Conservation (phyloP, 1,140 invertebrate species). For the Panagrolaimus sp. region DNA sequence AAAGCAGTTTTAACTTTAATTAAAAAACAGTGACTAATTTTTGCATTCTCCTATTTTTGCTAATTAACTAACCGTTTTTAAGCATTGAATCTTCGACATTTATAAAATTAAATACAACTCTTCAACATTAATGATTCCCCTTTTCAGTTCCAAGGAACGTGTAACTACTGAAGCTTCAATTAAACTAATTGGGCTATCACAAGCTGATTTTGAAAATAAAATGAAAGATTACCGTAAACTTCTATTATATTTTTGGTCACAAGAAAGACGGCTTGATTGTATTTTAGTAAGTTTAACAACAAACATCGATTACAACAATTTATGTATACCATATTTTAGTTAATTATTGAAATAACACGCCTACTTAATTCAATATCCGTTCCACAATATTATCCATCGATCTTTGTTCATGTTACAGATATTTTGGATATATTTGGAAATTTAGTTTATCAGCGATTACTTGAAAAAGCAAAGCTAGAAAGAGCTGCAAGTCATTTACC, state of each 20-base stretch:
- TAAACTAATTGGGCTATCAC: conserved; percentile 23
- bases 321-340: conserved; percentile 35
- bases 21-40: too few species aligned
- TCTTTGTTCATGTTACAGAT: conserved; percentile 91
- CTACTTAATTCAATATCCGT: conserved; percentile 78
- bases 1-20: too few species aligned
- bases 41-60: too few species aligned
- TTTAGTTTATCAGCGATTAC: conserved; percentile 79
- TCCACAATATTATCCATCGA: conserved; percentile 91
- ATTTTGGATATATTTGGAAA: conserved; percentile 90
- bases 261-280: conserved; percentile 38
- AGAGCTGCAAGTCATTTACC: conserved; percentile 19
- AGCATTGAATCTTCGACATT: too few species aligned
- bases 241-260: conserved; percentile 21
- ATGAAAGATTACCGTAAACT: conserved; percentile 29
- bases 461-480: conserved; percentile 67
- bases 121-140: too few species aligned
- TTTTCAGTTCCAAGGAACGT: neutral
- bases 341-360: conserved; percentile 66
- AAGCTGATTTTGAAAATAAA: conserved; percentile 27
- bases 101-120: too few species aligned
- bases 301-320: too few species aligned
- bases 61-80: too few species aligned
- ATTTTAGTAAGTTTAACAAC: conserved; percentile 36
- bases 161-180: neutral